A percentile compares a stretch with the other conserved stretches of the same genome.
These are phyloP conservation scores for Heliconius hewitsoni DNA, from an alignment of 1,140 invertebrate genomes.

Conservation along the genomic window DNA sequence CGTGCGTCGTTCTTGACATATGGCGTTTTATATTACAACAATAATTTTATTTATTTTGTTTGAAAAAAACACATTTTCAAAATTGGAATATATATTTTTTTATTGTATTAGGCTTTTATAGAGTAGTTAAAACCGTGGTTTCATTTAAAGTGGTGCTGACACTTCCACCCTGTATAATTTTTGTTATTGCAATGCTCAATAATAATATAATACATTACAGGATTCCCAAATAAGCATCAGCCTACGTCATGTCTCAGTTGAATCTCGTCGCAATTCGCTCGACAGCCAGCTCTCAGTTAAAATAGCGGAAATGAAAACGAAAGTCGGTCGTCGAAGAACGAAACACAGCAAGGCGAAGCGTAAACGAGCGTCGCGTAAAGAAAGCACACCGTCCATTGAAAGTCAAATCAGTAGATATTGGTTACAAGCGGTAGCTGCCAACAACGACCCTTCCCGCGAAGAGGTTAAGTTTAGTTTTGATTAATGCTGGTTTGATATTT, in stretches of 20 bases:
- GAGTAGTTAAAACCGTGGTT: no score
- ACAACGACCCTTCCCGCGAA: slow-evolving; percentile 68
- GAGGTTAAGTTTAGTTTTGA: slow-evolving; percentile 76
- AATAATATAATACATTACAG: slow-evolving; percentile 35
- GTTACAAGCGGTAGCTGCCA: slow-evolving; percentile 76
- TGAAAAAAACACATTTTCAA: no score
- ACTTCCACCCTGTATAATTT: no score
- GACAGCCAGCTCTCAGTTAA: slow-evolving; percentile 93
- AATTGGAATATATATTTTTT: no score
- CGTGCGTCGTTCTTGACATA: no score
- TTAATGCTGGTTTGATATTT: slow-evolving; percentile 40
- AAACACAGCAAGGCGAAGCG: slow-evolving; percentile 70
- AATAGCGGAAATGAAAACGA: slow-evolving; percentile 90
- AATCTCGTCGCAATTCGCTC: slow-evolving; percentile 90
- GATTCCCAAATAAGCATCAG: slow-evolving; percentile 92
- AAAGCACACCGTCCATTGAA: slow-evolving; percentile 89
- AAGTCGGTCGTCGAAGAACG: slow-evolving; percentile 81
- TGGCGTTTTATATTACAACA: no score
- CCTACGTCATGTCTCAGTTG: slow-evolving; percentile 89
- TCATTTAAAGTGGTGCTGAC: no score
- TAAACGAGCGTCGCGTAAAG: slow-evolving; percentile 82
- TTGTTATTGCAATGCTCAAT: neutral
- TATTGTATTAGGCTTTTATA: no score
- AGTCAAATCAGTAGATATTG: slow-evolving; percentile 86
- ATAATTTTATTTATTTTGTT: no score